phyloP scores from a whole-genome alignment of 2,113 vertebrate species.

The Scomber japonicus region DNA sequence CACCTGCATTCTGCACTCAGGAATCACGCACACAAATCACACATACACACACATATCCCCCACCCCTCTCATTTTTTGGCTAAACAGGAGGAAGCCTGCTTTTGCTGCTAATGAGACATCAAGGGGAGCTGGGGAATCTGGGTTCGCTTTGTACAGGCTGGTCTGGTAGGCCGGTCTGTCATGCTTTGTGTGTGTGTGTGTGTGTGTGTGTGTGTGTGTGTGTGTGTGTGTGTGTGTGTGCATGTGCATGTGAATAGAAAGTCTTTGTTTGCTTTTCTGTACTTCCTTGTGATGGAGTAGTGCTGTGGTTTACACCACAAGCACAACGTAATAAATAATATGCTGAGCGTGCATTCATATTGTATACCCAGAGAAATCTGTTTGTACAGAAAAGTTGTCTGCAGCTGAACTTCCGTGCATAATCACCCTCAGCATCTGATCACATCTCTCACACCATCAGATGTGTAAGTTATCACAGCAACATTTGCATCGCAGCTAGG shows the following conservation, averaged over 20 bases:
- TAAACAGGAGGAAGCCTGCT: slow-evolving; percentile 62
- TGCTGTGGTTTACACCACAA: slow-evolving; percentile 28
- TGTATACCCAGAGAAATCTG: background rate
- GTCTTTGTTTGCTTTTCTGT: slow-evolving; percentile 25
- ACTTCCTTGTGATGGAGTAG: slow-evolving; percentile 18
- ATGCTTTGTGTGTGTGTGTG: slow-evolving; percentile 24
- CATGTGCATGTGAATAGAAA: slow-evolving; percentile 12
- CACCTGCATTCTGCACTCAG: slow-evolving; percentile 57
- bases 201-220: slow-evolving; percentile 20
- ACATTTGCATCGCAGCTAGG: slow-evolving; percentile 31
- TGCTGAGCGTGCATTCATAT: slow-evolving; percentile 3
- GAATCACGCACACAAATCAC: slow-evolving; percentile 2
- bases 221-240: background rate
- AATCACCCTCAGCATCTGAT: slow-evolving; percentile 2
- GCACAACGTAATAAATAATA: background rate
- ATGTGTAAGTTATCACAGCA: slow-evolving; percentile 21
- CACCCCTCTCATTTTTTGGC: slow-evolving; percentile 40
- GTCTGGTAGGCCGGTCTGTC: slow-evolving; percentile 37
- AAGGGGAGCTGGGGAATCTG: slow-evolving; percentile 62
- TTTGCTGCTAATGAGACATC: slow-evolving; percentile 75
- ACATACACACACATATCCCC: slow-evolving; percentile 14
- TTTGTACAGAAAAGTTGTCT: slow-evolving; percentile 5
- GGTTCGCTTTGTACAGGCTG: slow-evolving; percentile 17
- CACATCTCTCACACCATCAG: slow-evolving; percentile 10
- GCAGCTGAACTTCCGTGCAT: slow-evolving; percentile 7